Percentiles rank a stretch among this genome's conserved stretches.
phyloP scores from a whole-genome alignment of 2,113 vertebrate species.

The Sorex araneus region DNA sequence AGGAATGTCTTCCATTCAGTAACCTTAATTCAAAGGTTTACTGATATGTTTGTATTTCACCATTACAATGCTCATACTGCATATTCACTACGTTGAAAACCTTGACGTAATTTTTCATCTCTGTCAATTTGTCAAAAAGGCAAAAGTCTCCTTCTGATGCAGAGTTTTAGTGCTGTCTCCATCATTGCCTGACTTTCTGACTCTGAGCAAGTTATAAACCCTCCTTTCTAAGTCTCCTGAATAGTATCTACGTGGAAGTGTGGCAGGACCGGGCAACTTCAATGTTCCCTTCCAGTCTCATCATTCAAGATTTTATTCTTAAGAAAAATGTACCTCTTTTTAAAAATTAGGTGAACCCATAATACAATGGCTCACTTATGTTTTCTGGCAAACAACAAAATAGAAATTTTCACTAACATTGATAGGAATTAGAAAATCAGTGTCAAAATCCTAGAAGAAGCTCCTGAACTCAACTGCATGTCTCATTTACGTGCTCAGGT shows the following conservation, averaged over 20 bases:
- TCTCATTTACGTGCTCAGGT: neutral
- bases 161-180: neutral
- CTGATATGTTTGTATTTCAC: neutral
- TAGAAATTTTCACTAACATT: conserved; percentile 37
- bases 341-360: neutral
- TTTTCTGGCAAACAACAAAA: neutral
- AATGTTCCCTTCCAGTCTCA: neutral
- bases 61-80: neutral
- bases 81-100: neutral
- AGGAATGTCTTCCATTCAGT: neutral
- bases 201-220: neutral
- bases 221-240: neutral
- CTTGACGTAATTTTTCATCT: neutral
- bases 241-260: neutral
- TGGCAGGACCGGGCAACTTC: neutral
- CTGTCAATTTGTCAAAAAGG: conserved; percentile 18
- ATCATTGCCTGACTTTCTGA: neutral
- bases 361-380: neutral
- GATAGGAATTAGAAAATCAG: conserved; percentile 6
- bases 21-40: neutral
- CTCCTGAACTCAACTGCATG: neutral
- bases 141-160: neutral
- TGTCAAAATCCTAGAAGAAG: neutral
- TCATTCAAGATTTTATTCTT: conserved; percentile 2
- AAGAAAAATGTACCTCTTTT: neutral